These are phyloP conservation scores for Drosophila diplacantha DNA, from an alignment of 2,888 invertebrate genomes.

Conservation along the genomic window DNA sequence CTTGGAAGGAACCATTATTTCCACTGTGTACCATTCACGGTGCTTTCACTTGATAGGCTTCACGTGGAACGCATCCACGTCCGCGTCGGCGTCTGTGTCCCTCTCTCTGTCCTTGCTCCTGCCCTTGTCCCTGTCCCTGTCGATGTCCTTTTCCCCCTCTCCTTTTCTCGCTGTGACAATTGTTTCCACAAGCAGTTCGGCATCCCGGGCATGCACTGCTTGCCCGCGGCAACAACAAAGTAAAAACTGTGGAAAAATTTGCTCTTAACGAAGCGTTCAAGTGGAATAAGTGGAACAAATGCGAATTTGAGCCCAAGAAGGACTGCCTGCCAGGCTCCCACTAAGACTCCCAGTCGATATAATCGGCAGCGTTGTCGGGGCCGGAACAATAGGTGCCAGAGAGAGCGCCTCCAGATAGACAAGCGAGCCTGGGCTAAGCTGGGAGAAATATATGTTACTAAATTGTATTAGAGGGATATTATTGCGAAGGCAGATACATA, in stretches of 20 bases:
- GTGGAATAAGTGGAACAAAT: conserved; percentile 63
- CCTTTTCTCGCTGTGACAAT: conserved; percentile 13
- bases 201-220: conserved; percentile 20
- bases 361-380: conserved; percentile 33
- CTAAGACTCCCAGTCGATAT: conserved; percentile 14
- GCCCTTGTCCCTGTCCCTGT: conserved; percentile 3
- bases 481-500: too few relatives aligned
- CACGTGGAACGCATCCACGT: conserved; percentile 50
- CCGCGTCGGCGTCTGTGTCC: background rate
- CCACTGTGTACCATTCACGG: conserved; percentile 12
- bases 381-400: conserved; percentile 21
- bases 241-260: conserved; percentile 50
- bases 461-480: too few relatives aligned
- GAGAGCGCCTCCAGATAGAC: background rate
- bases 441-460: background rate
- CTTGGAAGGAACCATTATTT: background rate
- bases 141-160: background rate
- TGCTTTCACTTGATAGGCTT: conserved; percentile 58
- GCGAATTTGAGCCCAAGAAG: conserved; percentile 41
- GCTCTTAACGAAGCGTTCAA: conserved; percentile 62
- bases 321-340: background rate
- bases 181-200: conserved; percentile 22
- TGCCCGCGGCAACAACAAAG: conserved; percentile 17
- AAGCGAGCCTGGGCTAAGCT: background rate
- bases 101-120: background rate